Evolutionary conservation across 2,888 invertebrate genomes (phyloP), one percentile per base, ranked within the genome.

Genomic region (Trissolcus japonicus): DNA sequence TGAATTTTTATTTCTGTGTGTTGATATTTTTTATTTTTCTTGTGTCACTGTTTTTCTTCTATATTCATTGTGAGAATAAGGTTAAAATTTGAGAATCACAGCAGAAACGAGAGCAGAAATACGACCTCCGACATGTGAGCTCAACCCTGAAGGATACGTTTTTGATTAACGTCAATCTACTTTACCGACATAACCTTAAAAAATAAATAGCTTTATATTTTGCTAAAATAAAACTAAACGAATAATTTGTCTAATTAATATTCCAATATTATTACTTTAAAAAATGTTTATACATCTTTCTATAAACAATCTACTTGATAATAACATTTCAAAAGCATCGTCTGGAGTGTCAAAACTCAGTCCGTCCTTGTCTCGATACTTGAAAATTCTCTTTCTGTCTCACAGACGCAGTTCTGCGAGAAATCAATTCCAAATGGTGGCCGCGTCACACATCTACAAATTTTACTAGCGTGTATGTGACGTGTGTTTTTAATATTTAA

Each of bases 401-500:
- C 29, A 25, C 25, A 46, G 14, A 25, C 53, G 51, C 51, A 51
- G 46, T 46, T 14, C 16, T 19, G 3, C 2, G 0, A 9, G 17
- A 51, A 51, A 51, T 51, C 51, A 51, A 51, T 19, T 51, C 46
- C 7, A 16, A 46, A 46, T 16, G 7, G 46, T 35, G 35, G 2
- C 4, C 1, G 35, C 7, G 7, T 7, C 35, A 16, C 51, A 51
- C 51, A 6, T 63, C 55, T 50, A 56, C 50, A 43, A 41, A 63
- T 57, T 60, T 67, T 53, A 43, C 6, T 59, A 21, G 25, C 29
- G 54, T 54, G 54, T 35, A 56, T 40, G 66, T 61, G 69, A 62
- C 62, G 69, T 62, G 60, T 68, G 61, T 62, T 71, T 62, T 63
- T 63, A 54, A 71, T 63, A 71, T 71, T 71, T 71, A 71, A 71